Percentiles rank a stretch among this genome's conserved stretches.
phyloP scores from a whole-genome alignment of 1,140 invertebrate genomes.

The Microplitis mediator region DNA sequence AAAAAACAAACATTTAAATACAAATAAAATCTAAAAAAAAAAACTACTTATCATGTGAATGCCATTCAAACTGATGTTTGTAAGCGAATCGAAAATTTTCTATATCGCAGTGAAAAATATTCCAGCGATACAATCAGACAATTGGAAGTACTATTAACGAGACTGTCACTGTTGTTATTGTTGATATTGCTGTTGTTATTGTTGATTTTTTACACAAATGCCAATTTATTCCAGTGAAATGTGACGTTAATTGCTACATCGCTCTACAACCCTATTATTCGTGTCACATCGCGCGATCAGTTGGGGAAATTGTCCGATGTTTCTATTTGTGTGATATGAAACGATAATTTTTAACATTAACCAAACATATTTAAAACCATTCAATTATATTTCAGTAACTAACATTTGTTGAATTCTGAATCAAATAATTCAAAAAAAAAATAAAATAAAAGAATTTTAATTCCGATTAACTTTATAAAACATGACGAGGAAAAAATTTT shows the following conservation, averaged over 20 bases:
- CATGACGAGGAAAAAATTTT: too few species aligned
- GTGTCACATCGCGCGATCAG: background rate
- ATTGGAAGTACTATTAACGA: slow-evolving; percentile 26
- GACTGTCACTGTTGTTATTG: slow-evolving; percentile 18
- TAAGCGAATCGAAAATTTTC: slow-evolving; percentile 14
- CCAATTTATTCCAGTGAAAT: slow-evolving; percentile 24
- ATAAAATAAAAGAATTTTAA: too few species aligned
- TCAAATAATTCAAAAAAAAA: too few species aligned
- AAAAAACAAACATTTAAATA: slow-evolving; percentile 13
- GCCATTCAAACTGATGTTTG: slow-evolving; percentile 26
- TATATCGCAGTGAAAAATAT: background rate
- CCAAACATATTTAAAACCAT: background rate
- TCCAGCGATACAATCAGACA: slow-evolving; percentile 23
- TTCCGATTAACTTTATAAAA: too few species aligned
- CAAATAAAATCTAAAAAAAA: slow-evolving; percentile 10
- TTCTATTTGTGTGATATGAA: background rate
- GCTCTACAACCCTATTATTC: background rate
- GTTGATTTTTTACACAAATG: background rate
- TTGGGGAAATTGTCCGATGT: slow-evolving; percentile 2
- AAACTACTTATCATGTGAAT: slow-evolving; percentile 27
- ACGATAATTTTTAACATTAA: background rate
- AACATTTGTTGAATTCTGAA: too few species aligned
- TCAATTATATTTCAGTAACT: background rate
- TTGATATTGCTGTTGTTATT: background rate
- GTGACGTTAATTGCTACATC: slow-evolving; percentile 26